Conservation (phyloP, 2,888 invertebrate genomes). For the Tenthredo amoena region DNA sequence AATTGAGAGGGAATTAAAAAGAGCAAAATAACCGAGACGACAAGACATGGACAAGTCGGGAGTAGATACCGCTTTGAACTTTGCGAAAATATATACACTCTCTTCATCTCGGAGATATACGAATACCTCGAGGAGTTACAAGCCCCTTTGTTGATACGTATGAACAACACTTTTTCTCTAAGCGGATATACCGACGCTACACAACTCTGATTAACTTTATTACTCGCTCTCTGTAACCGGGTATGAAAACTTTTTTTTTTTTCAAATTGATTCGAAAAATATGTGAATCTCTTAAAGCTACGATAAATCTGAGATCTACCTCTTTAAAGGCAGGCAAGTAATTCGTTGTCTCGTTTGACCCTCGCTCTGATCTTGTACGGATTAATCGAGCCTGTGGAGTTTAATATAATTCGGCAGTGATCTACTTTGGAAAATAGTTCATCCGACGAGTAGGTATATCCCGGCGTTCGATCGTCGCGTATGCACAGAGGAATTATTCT, state of each 20-base stretch:
- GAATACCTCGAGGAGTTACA: slow-evolving; percentile 9
- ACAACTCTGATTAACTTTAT: too few species aligned
- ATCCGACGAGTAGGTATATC: neutral
- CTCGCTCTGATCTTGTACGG: neutral
- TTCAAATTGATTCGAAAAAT: too few species aligned
- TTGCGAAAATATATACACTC: slow-evolving; percentile 8
- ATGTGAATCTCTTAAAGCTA: too few species aligned
- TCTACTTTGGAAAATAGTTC: slow-evolving; percentile 1
- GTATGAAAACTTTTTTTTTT: neutral
- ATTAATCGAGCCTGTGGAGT: neutral
- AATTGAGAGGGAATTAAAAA: neutral
- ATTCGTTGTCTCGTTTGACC: neutral
- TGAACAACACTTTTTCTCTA: neutral
- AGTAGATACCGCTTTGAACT: slow-evolving; percentile 29
- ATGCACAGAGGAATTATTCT: slow-evolving; percentile 13
- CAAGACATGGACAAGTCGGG: neutral
- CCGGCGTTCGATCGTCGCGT: neutral
- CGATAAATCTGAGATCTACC: too few species aligned
- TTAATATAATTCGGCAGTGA: neutral
- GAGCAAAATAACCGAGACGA: neutral
- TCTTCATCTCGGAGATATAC: slow-evolving; percentile 4
- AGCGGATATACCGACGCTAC: too few species aligned
- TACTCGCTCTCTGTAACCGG: too few species aligned
- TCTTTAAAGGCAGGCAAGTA: neutral
- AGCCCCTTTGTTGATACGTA: slow-evolving; percentile 6